These are phyloP conservation scores for Drosophila kanekoi DNA, from an alignment of 2,888 invertebrate genomes.

Conservation along the genomic window DNA sequence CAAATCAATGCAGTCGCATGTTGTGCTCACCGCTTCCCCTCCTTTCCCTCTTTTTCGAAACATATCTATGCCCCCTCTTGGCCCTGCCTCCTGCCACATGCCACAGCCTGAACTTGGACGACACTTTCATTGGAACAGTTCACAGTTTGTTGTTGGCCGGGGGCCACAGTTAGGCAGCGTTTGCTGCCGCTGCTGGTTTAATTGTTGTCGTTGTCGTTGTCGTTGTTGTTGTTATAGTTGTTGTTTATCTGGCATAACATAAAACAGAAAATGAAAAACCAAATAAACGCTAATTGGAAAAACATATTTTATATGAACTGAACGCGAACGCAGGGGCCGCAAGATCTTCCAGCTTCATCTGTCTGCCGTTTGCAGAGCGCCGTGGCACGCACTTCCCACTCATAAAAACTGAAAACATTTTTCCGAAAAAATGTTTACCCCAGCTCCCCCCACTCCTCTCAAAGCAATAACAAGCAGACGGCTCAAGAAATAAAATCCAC, in stretches of 20 bases:
- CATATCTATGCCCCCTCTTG: background rate
- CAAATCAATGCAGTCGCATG: slow-evolving; percentile 47
- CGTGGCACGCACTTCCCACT: slow-evolving; percentile 76
- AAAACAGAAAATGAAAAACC: slow-evolving; percentile 79
- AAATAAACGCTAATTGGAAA: slow-evolving; percentile 81
- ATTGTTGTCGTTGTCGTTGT: slow-evolving; percentile 35
- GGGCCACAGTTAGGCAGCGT: slow-evolving; percentile 18
- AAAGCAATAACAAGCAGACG: slow-evolving; percentile 60
- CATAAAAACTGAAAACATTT: slow-evolving; percentile 74
- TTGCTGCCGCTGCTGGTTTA: slow-evolving; percentile 46
- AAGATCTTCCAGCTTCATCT: slow-evolving; percentile 31
- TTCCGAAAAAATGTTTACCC: slow-evolving; percentile 57
- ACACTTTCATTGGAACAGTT: slow-evolving; percentile 60
- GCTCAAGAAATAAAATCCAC: slow-evolving; percentile 65
- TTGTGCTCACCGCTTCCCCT: background rate
- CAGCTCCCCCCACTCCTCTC: background rate
- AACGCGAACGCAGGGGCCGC: slow-evolving; percentile 1
- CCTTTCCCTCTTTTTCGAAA: no score
- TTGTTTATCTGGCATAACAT: slow-evolving; percentile 72
- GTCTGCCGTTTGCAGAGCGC: slow-evolving; percentile 5
- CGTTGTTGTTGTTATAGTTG: slow-evolving; percentile 33
- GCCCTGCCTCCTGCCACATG: background rate
- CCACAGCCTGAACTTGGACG: slow-evolving; percentile 42
- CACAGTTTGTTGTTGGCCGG: slow-evolving; percentile 44
- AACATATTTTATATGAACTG: slow-evolving; percentile 78